Base-by-base conservation (phyloP, 2,113 vertebrate species). In the Chunga burmeisteri region DNA sequence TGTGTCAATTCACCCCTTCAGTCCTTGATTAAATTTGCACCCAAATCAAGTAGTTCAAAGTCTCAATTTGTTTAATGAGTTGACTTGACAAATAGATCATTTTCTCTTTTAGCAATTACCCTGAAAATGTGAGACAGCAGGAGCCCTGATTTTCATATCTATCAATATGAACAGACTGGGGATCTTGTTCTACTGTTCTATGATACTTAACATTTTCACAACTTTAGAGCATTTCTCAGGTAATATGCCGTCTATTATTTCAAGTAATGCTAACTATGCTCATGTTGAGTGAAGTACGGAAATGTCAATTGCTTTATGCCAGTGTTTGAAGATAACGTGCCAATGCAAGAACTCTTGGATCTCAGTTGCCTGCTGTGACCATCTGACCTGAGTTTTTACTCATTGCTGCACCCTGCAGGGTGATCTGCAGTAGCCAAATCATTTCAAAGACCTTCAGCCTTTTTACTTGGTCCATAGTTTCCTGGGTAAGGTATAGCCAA, bases 41-140 rank as follows among this genome's bases (percentile, higher is more conserved):
- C 38, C 46, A 95, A 95, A 94, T 89, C 66, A 85, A 94, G 78
- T 73, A 79, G 73, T 82, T 95, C 53, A 82, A 95, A 93, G 81
- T 80, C 78, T 94, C 84, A 82, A 95, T 87, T 88, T 91, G 87
- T 82, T 94, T 91, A 95, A 94, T 90, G 82, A 90, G 26, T 86
- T 85, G 62, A 58, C 62, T 93, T 94, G 91, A 86, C 50, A 72
- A 75, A 88, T 85, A 88, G 71, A 68, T 81, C 2, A 58, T 80
- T 74, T 92, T 65, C 52, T 85, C 46, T 88, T 87, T 90, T 4
- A 96, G 56, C 58, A 91, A 72, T 88, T 96, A 77, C 38, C 18
- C 50, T 77, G 81, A 46, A 89, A 86, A 82, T 70, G 38, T 44
- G 78, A 82, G 79, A 11, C 14, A 14, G 46, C 62, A 82, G 58